Base-by-base conservation (phyloP, 2,797 vertebrate species). In the Mormyrops attenuatus region DNA sequence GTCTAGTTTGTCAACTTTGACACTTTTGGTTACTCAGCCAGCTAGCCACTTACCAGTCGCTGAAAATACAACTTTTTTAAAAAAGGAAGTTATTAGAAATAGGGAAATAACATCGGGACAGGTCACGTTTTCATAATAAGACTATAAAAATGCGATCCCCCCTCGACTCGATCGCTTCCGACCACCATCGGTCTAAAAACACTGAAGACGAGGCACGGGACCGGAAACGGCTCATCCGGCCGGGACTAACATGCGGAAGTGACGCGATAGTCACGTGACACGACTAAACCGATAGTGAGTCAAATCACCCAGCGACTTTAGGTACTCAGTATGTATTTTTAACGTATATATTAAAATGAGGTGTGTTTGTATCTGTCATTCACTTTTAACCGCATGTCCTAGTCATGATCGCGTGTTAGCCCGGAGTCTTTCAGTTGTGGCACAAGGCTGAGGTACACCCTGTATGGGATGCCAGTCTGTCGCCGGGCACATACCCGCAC, bases 201-300 rank as follows among this genome's bases (percentile, higher is more conserved):
- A 88, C 41, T 66, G 38, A 50, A 44, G 44, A 53, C 26, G 34
- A 55, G 90, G 91, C 91, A 92, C 73, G 89, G 82, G 90, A 73
- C 91, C 87, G 92, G 92, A 93, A 93, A 90, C 63, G 17, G 66
- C 52, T 87, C 85, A 53, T 89, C 86, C 85, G 3, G 38, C 11
- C 17, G 85, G 41, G 55, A n/a, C 22, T n/a, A 90, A 91, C 92
- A 90, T 90, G 88, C 88, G 91, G 90, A 92, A 89, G n/a, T 60
- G 85, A 22, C 34, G 77, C 26, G 1, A 0, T 0, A 38, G 53
- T 11, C 88, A 89, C 88, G 77, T 89, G 88, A 63, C 4, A 44
- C 11, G 1, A 34, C 34, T 20, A 20, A 5, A 20, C 73, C 0
- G 73, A 8, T 17, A 44, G 73, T 20, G 15, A 80, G 17, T 80